Evolutionary conservation across 2,797 vertebrate species (phyloP).

Genomic region (Uromys caudimaculatus): DNA sequence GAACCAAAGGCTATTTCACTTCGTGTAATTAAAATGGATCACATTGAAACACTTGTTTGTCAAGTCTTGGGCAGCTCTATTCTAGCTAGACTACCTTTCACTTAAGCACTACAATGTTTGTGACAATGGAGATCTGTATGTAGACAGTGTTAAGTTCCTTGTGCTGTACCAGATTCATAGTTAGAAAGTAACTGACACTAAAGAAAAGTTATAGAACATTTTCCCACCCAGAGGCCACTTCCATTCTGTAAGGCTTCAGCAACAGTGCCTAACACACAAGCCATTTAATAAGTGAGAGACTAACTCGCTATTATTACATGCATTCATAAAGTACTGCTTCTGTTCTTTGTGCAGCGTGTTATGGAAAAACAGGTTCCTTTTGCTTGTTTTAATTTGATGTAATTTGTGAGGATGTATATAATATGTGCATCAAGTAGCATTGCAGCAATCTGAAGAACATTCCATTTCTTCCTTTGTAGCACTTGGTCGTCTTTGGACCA

Average conservation of each 20-base stretch:
- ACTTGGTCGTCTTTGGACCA: neutral
- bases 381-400: neutral
- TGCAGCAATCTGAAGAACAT: neutral
- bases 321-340: neutral
- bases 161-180: neutral
- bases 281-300: neutral
- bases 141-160: neutral
- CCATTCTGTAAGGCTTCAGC: neutral
- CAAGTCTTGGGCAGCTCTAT: neutral
- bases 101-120: neutral
- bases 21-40: neutral
- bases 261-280: neutral
- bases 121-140: neutral
- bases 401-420: neutral
- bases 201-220: neutral
- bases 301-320: neutral
- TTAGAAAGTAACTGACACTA: accelerated
- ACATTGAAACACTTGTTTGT: constrained; percentile 4
- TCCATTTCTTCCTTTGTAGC: neutral
- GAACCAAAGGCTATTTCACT: neutral
- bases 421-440: neutral
- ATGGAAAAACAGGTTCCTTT: neutral
- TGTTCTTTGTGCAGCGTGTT: neutral
- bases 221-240: neutral
- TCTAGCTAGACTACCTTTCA: neutral